These are phyloP conservation scores for Chlorops oryzae DNA, from an alignment of 1,140 invertebrate genomes.

Conservation along the genomic window DNA sequence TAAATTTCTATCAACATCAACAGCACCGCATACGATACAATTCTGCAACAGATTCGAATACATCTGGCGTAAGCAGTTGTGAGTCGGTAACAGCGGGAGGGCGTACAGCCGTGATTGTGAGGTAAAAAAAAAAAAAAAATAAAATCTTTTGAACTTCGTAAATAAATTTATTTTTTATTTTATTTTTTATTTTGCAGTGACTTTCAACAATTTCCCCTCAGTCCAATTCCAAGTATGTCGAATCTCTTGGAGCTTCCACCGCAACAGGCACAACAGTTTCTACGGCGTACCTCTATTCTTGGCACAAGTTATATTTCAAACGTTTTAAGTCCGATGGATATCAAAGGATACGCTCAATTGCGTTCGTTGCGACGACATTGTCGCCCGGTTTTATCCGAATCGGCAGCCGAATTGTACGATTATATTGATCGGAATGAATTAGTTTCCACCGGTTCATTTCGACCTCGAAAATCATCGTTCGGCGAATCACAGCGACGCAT, in stretches of 20 bases:
- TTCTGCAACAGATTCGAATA: slow-evolving; percentile 65
- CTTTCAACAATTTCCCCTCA: slow-evolving; percentile 62
- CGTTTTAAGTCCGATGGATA: slow-evolving; percentile 59
- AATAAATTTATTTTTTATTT: background rate
- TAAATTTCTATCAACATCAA: slow-evolving; percentile 15
- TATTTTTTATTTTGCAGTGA: slow-evolving; percentile 51
- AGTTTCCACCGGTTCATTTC: slow-evolving; percentile 12
- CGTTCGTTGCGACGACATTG: slow-evolving; percentile 64
- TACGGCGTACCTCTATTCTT: slow-evolving; percentile 32
- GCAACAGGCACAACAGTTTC: slow-evolving; percentile 17
- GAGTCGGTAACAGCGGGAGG: slow-evolving; percentile 63
- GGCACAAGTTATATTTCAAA: slow-evolving; percentile 25
- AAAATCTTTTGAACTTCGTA: too few relatives aligned
- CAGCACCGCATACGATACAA: slow-evolving; percentile 42
- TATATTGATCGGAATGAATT: slow-evolving; percentile 28
- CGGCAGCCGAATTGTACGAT: slow-evolving; percentile 36
- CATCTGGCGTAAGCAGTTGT: slow-evolving; percentile 70
- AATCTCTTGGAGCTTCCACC: slow-evolving; percentile 51
- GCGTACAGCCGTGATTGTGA: slow-evolving; percentile 27
- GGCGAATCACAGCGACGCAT: slow-evolving; percentile 29
- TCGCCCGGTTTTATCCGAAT: slow-evolving; percentile 48
- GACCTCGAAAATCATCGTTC: slow-evolving; percentile 32
- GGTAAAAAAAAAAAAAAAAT: too few relatives aligned
- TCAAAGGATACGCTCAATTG: slow-evolving; percentile 75
- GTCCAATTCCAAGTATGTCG: slow-evolving; percentile 74